Percentiles rank a stretch among this genome's conserved stretches.
Evolutionary conservation across 2,113 vertebrate species (phyloP).

Genomic region (Prietella phreatophila): DNA sequence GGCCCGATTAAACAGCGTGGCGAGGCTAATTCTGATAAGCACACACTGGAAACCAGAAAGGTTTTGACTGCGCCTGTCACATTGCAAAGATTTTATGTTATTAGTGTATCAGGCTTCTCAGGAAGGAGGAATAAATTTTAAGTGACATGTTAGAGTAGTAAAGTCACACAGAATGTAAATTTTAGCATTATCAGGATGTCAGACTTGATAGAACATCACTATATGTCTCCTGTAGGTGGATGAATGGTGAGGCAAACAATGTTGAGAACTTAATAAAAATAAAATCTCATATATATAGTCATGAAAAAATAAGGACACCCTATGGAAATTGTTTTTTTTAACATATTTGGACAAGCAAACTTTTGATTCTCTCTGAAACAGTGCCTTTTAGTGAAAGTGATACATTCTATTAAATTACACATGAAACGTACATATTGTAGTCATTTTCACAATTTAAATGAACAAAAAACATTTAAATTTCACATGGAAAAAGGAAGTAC

Average conservation of each 20-base stretch:
- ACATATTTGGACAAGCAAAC: too few relatives aligned
- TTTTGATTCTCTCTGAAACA: too few relatives aligned
- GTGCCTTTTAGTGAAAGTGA: too few relatives aligned
- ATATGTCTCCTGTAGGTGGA: neutral
- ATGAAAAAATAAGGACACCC: too few relatives aligned
- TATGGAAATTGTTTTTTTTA: too few relatives aligned
- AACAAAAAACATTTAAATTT: too few relatives aligned
- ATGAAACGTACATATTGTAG: too few relatives aligned
- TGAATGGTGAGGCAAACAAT: neutral
- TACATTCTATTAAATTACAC: too few relatives aligned
- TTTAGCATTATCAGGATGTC: constrained; percentile 16
- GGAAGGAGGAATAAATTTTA: neutral
- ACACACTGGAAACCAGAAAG: constrained; percentile 41
- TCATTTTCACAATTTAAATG: too few relatives aligned
- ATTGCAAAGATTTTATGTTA: constrained; percentile 24
- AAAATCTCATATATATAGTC: too few relatives aligned
- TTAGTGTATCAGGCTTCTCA: neutral
- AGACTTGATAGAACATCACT: neutral
- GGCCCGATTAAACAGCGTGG: constrained; percentile 55
- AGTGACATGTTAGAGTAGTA: neutral
- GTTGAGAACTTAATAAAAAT: neutral
- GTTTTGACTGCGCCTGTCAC: constrained; percentile 59
- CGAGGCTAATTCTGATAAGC: constrained; percentile 52
- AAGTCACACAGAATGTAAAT: neutral
- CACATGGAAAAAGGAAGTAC: too few relatives aligned